Base-by-base conservation (phyloP, 2,797 vertebrate species). In the Syngnathus rostellatus region DNA sequence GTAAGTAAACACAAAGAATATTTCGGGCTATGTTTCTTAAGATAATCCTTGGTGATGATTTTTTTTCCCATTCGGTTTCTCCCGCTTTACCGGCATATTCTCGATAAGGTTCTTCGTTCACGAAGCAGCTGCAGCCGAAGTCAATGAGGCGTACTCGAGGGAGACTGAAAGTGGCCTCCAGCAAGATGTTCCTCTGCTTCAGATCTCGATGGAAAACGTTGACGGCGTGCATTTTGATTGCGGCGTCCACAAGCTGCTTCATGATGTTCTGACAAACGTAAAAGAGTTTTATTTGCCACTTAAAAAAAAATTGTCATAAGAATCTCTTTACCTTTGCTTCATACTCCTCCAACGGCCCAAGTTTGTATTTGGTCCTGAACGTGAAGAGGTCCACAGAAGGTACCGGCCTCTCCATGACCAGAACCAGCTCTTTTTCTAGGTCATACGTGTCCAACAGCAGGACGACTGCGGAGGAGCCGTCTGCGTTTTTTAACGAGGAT, bases 101-200 rank as follows among this genome's bases (percentile, higher is more conserved):
- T 38, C 38, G 46, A 51, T 64, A 64, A 0, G 63, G 63, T 23
- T 64, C 63, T 8, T 64, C 63, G 46, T 40, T 64, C 10, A 64
- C 63, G 12, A 64, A 64, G 50, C 63, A 64, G 63, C 63, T 64
- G 48, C 63, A 64, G 50, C 63, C 50, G 10, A 64, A 64, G 37
- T 64, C 63, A 38, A 64, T 64, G 17, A 64, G 38, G 12, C 63
- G 46, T 1, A 64, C 50, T 14, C 48, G 17, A 11, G 63, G 63
- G 50, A 39, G 37, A 40, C 46, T 39, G 6, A 64, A 51, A 6
- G 48, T 51, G 16, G 46, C 63, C 48, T 64, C 31, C 37, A 64
- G 19, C 6, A 64, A 38, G 46, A 64, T 64, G 31, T 64, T 64
- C 25, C 38, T 37, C 19, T 64, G 46, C 63, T 64, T 64, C 19